Conservation (phyloP, 2,888 invertebrate genomes). For the Aproaerema taeniolella region DNA sequence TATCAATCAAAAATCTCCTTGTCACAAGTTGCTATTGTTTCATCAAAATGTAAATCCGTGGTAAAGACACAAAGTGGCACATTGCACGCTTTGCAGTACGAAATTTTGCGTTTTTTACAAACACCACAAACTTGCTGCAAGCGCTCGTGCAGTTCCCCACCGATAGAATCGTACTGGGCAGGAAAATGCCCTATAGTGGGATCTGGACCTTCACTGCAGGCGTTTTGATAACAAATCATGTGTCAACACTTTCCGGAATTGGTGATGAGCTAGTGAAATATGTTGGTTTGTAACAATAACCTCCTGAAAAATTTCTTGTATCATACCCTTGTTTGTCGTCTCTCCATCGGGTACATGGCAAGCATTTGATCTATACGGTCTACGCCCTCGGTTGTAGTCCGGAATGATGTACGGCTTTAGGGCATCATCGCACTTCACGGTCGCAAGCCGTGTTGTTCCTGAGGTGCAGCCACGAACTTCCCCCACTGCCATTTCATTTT, state of each 20-base stretch:
- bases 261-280: not conserved
- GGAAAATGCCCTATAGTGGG: not conserved
- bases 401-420: slow-evolving; percentile 11
- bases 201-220: not conserved
- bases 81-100: slow-evolving; percentile 8
- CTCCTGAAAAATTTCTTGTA: slow-evolving; percentile 23
- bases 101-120: slow-evolving; percentile 1
- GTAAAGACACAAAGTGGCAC: slow-evolving; percentile 7
- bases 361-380: slow-evolving; percentile 18
- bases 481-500: slow-evolving; percentile 18
- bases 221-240: not conserved
- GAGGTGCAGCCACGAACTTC: slow-evolving; percentile 18
- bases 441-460: slow-evolving; percentile 14
- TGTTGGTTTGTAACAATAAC: slow-evolving; percentile 10
- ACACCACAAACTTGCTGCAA: not conserved
- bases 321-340: slow-evolving; percentile 21
- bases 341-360: slow-evolving; percentile 18
- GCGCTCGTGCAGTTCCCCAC: not conserved
- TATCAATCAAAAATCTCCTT: too few relatives aligned
- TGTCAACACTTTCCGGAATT: not conserved
- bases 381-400: slow-evolving; percentile 16
- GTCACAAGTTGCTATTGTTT: too few relatives aligned
- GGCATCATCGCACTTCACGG: not conserved
- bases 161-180: not conserved
- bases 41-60: too few relatives aligned